Conservation (phyloP, 2,113 vertebrate species). For the Gymnarchus niloticus region DNA sequence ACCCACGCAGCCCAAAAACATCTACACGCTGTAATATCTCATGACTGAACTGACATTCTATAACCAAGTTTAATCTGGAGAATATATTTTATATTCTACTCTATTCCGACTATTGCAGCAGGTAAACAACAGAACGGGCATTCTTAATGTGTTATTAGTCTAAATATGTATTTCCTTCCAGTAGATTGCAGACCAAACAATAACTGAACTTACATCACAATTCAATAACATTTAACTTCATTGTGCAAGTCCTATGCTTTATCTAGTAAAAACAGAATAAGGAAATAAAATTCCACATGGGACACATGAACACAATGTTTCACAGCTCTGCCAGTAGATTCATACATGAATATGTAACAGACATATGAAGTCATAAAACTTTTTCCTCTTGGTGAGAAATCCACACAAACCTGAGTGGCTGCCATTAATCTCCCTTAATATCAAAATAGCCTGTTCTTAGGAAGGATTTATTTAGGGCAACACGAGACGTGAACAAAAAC, state of each 20-base stretch:
- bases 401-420: not conserved
- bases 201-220: constrained; percentile 8
- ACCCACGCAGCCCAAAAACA: not conserved
- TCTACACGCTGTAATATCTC: not conserved
- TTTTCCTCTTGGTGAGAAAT: not conserved
- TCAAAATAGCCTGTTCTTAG: constrained; percentile 24
- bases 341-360: not conserved
- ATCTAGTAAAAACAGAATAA: not conserved
- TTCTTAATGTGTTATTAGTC: not conserved
- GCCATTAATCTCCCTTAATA: constrained; percentile 11
- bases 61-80: not conserved
- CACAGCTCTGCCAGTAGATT: not conserved
- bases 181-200: not conserved
- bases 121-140: not conserved
- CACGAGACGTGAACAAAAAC: constrained; percentile 42
- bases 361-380: not conserved
- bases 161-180: not conserved
- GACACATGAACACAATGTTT: not conserved
- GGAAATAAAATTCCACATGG: constrained; percentile 2
- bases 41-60: not conserved
- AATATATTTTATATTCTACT: not conserved
- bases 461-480: constrained; percentile 52
- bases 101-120: not conserved
- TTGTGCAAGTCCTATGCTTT: not conserved
- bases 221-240: not conserved